Evolutionary conservation across 35 echinoderm and acorn worm species (phyloP).

Genomic region (Amphiura filiformis): DNA sequence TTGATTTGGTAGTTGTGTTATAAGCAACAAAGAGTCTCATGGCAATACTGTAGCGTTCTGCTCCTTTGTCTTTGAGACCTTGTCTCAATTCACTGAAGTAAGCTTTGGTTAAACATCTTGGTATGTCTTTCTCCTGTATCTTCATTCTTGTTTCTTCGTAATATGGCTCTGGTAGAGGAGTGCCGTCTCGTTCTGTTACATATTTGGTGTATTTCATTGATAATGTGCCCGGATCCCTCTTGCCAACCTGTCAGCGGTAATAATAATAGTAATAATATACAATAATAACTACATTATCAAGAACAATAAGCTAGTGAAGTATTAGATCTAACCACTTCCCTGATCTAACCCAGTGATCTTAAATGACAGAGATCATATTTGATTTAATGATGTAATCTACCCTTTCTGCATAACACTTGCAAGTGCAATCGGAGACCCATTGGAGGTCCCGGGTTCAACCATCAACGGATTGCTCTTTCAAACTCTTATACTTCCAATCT

Average conservation of each 20-base stretch:
- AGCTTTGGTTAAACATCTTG: neutral
- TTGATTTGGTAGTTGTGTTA: neutral
- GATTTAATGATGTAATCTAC: too few relatives aligned
- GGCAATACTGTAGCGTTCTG: neutral
- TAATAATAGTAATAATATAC: too few relatives aligned
- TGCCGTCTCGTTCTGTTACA: neutral
- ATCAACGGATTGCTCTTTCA: too few relatives aligned
- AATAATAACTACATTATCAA: too few relatives aligned
- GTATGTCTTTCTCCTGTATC: neutral
- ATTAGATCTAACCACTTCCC: too few relatives aligned
- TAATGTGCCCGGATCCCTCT: neutral
- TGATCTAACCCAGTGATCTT: too few relatives aligned
- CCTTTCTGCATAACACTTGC: too few relatives aligned
- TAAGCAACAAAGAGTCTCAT: slow-evolving; percentile 1
- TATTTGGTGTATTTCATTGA: neutral
- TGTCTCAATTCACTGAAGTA: neutral
- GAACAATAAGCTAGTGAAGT: too few relatives aligned
- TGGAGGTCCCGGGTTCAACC: too few relatives aligned
- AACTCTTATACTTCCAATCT: too few relatives aligned
- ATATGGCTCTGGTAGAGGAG: neutral
- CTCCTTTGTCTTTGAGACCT: neutral
- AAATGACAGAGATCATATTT: too few relatives aligned
- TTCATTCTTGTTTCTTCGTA: neutral
- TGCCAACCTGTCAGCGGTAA: neutral
- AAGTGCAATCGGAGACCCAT: too few relatives aligned